phyloP scores from a whole-genome alignment of 2,113 vertebrate genomes.

The Plectropomus leopardus region DNA sequence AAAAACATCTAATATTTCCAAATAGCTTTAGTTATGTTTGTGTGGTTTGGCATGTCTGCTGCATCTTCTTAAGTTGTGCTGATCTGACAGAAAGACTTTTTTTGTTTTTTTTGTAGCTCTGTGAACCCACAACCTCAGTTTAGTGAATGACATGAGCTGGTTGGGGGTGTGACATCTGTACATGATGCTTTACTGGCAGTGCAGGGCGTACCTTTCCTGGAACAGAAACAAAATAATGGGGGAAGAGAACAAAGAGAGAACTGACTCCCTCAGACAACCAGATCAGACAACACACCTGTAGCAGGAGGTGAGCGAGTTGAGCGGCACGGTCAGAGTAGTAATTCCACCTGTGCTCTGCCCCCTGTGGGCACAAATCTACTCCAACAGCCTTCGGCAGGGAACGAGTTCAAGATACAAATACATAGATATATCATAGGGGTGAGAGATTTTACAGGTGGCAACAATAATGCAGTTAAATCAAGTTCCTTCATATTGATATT shows the following conservation, averaged over 20 bases:
- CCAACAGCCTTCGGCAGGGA: background rate
- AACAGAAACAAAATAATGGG: constrained; percentile 75
- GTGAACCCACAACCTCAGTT: constrained; percentile 48
- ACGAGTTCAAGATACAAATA: constrained; percentile 2
- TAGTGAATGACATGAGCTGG: constrained; percentile 41
- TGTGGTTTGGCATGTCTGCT: background rate
- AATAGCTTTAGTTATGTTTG: background rate
- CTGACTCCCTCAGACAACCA: constrained; percentile 62
- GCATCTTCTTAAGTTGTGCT: constrained; percentile 6
- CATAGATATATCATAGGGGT: background rate
- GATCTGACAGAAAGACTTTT: constrained; percentile 32
- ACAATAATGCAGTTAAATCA: constrained; percentile 2
- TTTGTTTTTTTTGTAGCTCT: constrained; percentile 25
- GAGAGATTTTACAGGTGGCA: background rate
- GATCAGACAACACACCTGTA: constrained; percentile 78
- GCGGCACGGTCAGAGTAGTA: constrained; percentile 53
- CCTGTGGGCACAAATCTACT: constrained; percentile 41
- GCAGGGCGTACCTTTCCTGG: constrained; percentile 75
- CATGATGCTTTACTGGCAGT: constrained; percentile 75
- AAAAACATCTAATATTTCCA: background rate
- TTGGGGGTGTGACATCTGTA: constrained; percentile 68
- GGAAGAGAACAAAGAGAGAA: constrained; percentile 76
- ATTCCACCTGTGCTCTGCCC: constrained; percentile 48
- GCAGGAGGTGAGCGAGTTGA: constrained; percentile 63
- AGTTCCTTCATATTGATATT: constrained; percentile 23